Evolutionary conservation across 2,113 vertebrate genomes (phyloP).

Genomic region (Anguilla japonica): DNA sequence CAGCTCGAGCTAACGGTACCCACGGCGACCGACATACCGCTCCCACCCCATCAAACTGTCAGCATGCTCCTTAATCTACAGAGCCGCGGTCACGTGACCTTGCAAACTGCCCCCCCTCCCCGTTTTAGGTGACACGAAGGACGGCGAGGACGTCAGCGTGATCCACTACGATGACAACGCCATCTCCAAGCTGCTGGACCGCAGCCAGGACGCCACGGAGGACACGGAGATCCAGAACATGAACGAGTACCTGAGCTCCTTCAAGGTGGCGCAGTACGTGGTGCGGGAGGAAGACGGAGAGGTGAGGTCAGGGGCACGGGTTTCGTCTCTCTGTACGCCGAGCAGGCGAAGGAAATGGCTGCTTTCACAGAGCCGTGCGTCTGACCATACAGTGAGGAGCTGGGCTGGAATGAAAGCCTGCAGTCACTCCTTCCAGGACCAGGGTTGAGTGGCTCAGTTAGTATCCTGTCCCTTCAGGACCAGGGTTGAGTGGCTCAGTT

Average conservation of each 20-base stretch:
- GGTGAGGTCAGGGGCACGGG: slow-evolving; percentile 70
- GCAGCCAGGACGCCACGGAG: slow-evolving; percentile 90
- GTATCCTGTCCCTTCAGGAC: too few relatives aligned
- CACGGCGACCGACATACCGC: not conserved
- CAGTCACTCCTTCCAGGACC: too few relatives aligned
- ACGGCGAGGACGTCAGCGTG: slow-evolving; percentile 91
- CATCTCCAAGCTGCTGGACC: slow-evolving; percentile 93
- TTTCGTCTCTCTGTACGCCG: not conserved
- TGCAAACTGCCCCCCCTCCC: not conserved
- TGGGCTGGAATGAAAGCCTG: too few relatives aligned
- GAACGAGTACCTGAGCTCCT: slow-evolving; percentile 99
- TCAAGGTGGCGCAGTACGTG: slow-evolving; percentile 98
- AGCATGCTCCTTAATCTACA: not conserved
- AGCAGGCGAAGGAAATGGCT: not conserved
- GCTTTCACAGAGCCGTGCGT: too few relatives aligned
- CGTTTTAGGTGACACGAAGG: slow-evolving; percentile 86
- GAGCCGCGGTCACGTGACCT: not conserved
- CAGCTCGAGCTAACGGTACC: slow-evolving; percentile 63
- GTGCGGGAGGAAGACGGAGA: slow-evolving; percentile 94
- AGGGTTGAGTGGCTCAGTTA: too few relatives aligned
- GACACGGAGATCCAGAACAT: slow-evolving; percentile 98
- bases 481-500: too few relatives aligned
- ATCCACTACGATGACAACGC: slow-evolving; percentile 95
- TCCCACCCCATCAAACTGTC: not conserved
- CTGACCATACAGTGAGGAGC: too few relatives aligned